phyloP scores from a whole-genome alignment of 2,797 vertebrate genomes.

The Periparus ater region DNA sequence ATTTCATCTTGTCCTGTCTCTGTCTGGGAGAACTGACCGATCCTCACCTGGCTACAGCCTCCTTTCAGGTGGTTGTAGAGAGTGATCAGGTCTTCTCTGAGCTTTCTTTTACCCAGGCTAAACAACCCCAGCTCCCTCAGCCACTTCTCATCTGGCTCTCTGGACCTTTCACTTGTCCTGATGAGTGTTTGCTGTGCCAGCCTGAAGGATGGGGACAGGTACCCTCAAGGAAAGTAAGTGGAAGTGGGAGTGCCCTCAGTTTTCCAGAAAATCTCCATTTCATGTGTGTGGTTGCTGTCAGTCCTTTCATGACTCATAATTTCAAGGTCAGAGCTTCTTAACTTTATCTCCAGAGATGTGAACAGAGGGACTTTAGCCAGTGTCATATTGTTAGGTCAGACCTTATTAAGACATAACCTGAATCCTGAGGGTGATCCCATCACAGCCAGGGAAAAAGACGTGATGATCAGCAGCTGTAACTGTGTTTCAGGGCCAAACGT shows the following conservation, averaged over 20 bases:
- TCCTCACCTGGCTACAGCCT: not conserved
- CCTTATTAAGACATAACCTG: not conserved
- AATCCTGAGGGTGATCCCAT: not conserved
- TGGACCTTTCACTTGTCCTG: not conserved
- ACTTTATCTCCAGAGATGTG: not conserved
- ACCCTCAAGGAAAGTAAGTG: not conserved
- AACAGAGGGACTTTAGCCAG: fast-evolving
- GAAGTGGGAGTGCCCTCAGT: not conserved
- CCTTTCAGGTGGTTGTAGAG: not conserved
- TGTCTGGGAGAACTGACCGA: not conserved
- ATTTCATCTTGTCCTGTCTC: not conserved
- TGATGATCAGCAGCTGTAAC: not conserved
- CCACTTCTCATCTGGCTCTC: not conserved
- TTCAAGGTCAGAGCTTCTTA: not conserved
- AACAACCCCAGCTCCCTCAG: not conserved
- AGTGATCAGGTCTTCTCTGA: not conserved
- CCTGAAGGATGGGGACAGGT: not conserved
- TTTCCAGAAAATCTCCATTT: not conserved
- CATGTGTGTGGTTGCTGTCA: not conserved
- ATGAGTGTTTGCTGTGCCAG: fast-evolving
- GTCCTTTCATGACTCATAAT: not conserved
- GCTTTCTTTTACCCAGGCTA: not conserved
- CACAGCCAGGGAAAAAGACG: not conserved
- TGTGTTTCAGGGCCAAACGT: not conserved
- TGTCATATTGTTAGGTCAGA: not conserved